A percentile compares a stretch with the other conserved stretches of the same genome.
Conservation (phyloP, 2,113 vertebrate species). For the Casuarius casuarius region DNA sequence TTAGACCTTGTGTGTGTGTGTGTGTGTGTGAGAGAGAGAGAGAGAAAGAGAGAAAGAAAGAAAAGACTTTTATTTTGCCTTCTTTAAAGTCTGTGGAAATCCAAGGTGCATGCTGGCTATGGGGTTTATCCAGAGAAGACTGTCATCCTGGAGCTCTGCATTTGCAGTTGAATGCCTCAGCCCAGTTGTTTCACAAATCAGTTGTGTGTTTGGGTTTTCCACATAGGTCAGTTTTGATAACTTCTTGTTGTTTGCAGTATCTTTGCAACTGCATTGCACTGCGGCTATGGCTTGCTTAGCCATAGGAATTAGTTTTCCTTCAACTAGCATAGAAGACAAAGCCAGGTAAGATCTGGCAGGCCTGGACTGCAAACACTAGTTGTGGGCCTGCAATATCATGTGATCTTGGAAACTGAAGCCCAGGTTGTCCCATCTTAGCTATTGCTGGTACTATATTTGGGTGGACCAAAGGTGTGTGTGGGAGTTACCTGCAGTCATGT, state of each 20-base stretch:
- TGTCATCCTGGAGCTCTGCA: neutral
- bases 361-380: neutral
- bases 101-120: neutral
- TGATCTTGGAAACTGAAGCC: neutral
- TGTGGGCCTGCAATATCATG: neutral
- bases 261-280: neutral
- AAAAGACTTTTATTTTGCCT: neutral
- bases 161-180: constrained; percentile 19
- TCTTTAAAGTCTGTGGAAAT: neutral
- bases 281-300: neutral
- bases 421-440: neutral
- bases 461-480: neutral
- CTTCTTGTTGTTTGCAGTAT: neutral
- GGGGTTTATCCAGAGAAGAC: neutral
- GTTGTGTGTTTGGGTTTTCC: neutral
- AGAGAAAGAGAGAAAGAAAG: too few species aligned
- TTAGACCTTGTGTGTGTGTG: neutral
- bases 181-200: neutral
- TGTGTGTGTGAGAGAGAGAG: too few species aligned
- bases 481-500: neutral
- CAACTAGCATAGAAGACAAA: neutral
- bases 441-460: neutral
- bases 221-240: constrained; percentile 30
- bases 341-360: neutral
- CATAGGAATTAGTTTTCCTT: neutral